Evolutionary conservation across 2,113 vertebrate genomes (phyloP), one percentile per base, ranked within the genome.

Genomic region (Anser brachyrhynchus): DNA sequence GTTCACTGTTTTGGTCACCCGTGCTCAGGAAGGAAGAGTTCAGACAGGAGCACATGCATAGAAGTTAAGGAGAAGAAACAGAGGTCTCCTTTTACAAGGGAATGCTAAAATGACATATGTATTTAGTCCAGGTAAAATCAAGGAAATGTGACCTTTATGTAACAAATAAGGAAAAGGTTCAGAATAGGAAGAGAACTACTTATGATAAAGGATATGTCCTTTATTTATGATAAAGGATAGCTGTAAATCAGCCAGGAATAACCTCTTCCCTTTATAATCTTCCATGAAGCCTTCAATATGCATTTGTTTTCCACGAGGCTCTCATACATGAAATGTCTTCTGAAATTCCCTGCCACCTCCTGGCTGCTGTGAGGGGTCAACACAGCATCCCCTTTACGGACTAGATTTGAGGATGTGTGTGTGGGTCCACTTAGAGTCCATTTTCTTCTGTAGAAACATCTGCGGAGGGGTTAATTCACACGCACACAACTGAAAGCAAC

Each of bases 51-150:
- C 4, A 61, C 0, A 2, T 64, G 15, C 31, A 65, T 44, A 44
- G 12, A 67, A 5, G 26, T 51, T 57, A 67, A 74, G 11, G 46
- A 41, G 25, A 14, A 58, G 44, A 44, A 76, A 12, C 2, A 37
- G 61, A 61, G 67, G 9, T 49, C 83, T 65, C 35, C 13, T 46
- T 69, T 86, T 73, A 29, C 0, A 1, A 28, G 11, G 9, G 15
- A 86, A 76, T 39, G 25, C 17, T 70, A 35, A 33, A 58, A 21
- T 22, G 17, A 1, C 22, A 12, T 54, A 8, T 0, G 1, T 10
- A 29, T 39, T 58, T 70, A 69, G 16, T 64, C 9, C 33, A 65
- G 46, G 66, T 72, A 46, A 72, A 73, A 71, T 82, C 19, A 65
- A 54, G 28, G 14, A 11, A 1, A 52, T 21, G 11, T 37, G 28